Base-by-base conservation (phyloP, 1,140 invertebrate species). In the Prorops nasuta region DNA sequence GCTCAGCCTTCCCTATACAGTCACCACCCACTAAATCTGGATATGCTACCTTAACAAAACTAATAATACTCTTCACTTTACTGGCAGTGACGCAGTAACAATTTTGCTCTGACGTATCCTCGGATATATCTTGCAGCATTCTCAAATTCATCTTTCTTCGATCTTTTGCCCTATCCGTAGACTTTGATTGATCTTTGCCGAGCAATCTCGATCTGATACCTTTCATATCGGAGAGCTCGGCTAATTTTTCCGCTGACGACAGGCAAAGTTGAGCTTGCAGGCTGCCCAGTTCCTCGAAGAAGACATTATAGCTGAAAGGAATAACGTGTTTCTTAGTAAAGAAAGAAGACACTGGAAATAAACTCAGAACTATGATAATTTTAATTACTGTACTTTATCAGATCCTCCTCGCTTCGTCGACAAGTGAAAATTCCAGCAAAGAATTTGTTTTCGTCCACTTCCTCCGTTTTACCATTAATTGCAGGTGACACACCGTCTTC, bases 41-140 rank as follows among this genome's bases (percentile, higher is more conserved):
- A 71, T 87, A 90, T 1, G 88, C 85, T 2, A 89, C 82, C 74
- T 90, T 90, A 0, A 87, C 83, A 70, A 89, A 89, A 8, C 81
- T 80, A 36, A 85, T 81, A 3, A 89, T 79, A 57, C 83, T 85
- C 44, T 72, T 80, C 1, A 86, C 81, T 54, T 74, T 74, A 36
- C 79, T 82, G 3, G 78, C 72, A 12, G 79, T 66, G 3, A 54
- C 44, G 42, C 66, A 74, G 44, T 80, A 80, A 22, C 68, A 71
- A 2, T 67, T 45, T 36, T 63, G 64, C 22, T 74, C 65, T n/a
- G 64, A 50, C 6, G 44, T 34, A 21, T 34, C 60, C 12, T 34
- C 3, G n/a, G 59, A 12, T 10, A 69, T 39, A 20, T 53, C 46
- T 8, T 50, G 44, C 17, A 74, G 56, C 3, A 56, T 58, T 32